These are phyloP conservation scores for Scalopus aquaticus DNA, from an alignment of 2,113 vertebrate species.

Conservation along the genomic window DNA sequence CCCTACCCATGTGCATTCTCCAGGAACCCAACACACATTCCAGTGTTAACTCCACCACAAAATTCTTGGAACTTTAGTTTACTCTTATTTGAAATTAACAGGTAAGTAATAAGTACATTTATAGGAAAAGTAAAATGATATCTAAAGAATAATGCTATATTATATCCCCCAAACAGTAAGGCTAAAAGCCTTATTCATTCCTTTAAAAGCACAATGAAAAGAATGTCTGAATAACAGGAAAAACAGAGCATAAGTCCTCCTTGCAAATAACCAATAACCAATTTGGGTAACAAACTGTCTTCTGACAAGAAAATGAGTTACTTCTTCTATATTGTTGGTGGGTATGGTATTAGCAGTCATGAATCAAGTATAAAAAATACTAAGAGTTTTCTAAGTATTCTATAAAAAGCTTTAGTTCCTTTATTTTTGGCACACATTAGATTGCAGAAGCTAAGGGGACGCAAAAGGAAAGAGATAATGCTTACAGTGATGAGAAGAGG, in stretches of 20 bases:
- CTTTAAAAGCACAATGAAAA: not conserved
- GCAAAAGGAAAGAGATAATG: not conserved
- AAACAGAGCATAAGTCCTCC: not conserved
- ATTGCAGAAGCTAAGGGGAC: not conserved
- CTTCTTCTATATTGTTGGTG: not conserved
- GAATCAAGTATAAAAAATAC: not conserved
- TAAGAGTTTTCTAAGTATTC: not conserved
- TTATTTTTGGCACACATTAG: not conserved
- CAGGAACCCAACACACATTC: not conserved
- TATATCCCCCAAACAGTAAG: not conserved
- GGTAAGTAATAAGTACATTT: not conserved
- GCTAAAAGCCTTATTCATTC: not conserved
- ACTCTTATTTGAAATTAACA: not conserved
- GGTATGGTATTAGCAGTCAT: not conserved
- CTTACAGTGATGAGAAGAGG: not conserved
- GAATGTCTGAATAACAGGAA: not conserved
- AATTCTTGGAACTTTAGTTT: not conserved
- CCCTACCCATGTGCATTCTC: not conserved
- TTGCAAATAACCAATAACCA: not conserved
- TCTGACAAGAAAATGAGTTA: not conserved
- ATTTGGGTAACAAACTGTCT: not conserved
- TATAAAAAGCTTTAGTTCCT: not conserved
- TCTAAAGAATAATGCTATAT: not conserved
- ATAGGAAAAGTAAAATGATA: not conserved
- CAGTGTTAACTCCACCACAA: accelerated